These are phyloP conservation scores for Erebia epiphron DNA, from an alignment of 2,888 invertebrate species.

Conservation along the genomic window DNA sequence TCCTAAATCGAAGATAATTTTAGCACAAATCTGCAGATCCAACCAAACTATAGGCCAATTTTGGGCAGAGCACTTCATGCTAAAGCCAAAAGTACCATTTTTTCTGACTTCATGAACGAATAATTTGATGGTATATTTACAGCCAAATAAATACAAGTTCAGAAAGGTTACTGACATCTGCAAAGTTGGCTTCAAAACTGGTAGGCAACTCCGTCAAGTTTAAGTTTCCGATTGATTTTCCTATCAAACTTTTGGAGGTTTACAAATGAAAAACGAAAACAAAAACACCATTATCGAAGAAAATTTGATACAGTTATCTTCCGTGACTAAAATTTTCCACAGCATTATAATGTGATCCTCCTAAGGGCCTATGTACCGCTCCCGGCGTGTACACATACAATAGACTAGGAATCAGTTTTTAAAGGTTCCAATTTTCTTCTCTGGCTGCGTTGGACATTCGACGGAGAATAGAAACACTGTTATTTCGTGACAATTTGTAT, in stretches of 20 bases:
- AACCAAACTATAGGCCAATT: background rate
- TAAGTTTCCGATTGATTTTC: constrained; percentile 72
- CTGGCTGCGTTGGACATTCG: constrained; percentile 34
- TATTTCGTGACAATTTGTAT: background rate
- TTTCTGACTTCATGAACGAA: too few relatives aligned
- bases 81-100: too few relatives aligned
- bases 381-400: constrained; percentile 52
- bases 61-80: background rate
- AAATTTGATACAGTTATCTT: constrained; percentile 69
- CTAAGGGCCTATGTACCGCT: constrained; percentile 60
- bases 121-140: too few relatives aligned
- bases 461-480: background rate
- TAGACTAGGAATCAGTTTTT: constrained; percentile 65
- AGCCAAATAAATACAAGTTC: background rate
- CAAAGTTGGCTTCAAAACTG: constrained; percentile 46
- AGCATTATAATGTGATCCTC: constrained; percentile 68
- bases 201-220: constrained; percentile 54
- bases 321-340: constrained; percentile 69
- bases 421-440: constrained; percentile 42
- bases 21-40: background rate
- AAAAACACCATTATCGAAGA: constrained; percentile 71
- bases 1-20: background rate
- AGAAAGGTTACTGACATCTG: background rate
- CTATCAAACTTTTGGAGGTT: constrained; percentile 83
- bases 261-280: constrained; percentile 58